Percentiles rank a stretch among this genome's conserved stretches.
These are phyloP conservation scores for Pituophis catenifer DNA, from an alignment of 2,113 vertebrate genomes.

Conservation along the genomic window DNA sequence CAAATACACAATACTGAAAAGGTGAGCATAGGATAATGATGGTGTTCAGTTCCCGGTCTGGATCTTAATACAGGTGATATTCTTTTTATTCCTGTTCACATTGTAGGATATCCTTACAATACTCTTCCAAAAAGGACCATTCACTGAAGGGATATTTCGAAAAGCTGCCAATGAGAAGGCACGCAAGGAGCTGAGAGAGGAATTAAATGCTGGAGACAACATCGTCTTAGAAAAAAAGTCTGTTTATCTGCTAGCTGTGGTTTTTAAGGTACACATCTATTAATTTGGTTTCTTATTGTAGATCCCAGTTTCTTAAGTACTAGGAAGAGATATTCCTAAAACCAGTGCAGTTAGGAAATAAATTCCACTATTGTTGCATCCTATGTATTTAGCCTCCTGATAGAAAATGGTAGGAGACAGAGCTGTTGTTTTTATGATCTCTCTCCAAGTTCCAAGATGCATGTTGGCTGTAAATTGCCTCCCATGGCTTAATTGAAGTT, in stretches of 20 bases:
- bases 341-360: background rate
- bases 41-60: background rate
- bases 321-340: background rate
- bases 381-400: background rate
- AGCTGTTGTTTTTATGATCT: background rate
- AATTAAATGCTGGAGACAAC: constrained; percentile 76
- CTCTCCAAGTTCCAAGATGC: background rate
- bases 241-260: constrained; percentile 82
- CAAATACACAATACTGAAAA: background rate
- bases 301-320: background rate
- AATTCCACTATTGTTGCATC: background rate
- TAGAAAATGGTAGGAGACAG: background rate
- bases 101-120: constrained; percentile 82
- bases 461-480: background rate
- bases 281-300: background rate
- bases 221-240: constrained; percentile 77
- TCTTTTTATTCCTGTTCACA: constrained; percentile 1
- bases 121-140: constrained; percentile 81
- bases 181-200: constrained; percentile 83
- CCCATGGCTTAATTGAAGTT: background rate
- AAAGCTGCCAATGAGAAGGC: constrained; percentile 84
- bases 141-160: constrained; percentile 90
- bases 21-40: background rate
- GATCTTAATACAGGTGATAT: constrained; percentile 21
- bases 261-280: constrained; percentile 81